Conservation (phyloP, 2,888 invertebrate genomes). For the Catocala sponsa region DNA sequence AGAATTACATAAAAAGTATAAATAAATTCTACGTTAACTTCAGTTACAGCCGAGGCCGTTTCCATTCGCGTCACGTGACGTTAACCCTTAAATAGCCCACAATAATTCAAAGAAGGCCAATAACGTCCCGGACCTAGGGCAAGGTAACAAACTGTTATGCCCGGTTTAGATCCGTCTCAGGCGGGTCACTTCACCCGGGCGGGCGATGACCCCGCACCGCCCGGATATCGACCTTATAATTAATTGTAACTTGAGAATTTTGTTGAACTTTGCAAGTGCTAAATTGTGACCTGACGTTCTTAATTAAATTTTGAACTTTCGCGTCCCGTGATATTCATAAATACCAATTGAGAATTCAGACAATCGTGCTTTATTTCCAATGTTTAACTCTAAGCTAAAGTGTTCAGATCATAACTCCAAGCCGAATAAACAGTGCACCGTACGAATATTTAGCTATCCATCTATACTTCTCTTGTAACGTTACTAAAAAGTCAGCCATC, state of each 20-base stretch:
- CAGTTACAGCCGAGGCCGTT: too few species aligned
- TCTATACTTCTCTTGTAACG: too few species aligned
- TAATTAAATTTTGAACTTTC: not conserved
- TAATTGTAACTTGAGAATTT: constrained; percentile 25
- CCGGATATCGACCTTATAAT: constrained; percentile 49
- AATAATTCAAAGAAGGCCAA: constrained; percentile 26
- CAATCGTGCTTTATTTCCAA: too few species aligned
- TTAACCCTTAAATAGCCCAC: constrained; percentile 1
- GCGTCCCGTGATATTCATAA: not conserved
- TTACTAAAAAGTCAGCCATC: too few species aligned
- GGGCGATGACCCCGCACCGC: constrained; percentile 55
- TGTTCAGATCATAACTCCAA: too few species aligned
- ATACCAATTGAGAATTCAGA: too few species aligned
- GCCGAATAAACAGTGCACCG: too few species aligned
- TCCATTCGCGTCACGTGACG: not conserved
- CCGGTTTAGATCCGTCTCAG: constrained; percentile 52
- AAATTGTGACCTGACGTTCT: not conserved
- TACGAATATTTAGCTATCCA: too few species aligned
- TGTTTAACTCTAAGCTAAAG: too few species aligned
- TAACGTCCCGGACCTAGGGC: constrained; percentile 47
- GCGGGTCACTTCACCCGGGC: constrained; percentile 55
- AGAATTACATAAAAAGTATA: too few species aligned
- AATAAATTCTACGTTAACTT: too few species aligned
- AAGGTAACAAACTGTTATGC: constrained; percentile 47
- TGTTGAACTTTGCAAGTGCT: constrained; percentile 11